Percentiles rank a stretch among this genome's conserved stretches.
phyloP scores from a whole-genome alignment of 1,140 invertebrate genomes.

The Meteorus sp. region DNA sequence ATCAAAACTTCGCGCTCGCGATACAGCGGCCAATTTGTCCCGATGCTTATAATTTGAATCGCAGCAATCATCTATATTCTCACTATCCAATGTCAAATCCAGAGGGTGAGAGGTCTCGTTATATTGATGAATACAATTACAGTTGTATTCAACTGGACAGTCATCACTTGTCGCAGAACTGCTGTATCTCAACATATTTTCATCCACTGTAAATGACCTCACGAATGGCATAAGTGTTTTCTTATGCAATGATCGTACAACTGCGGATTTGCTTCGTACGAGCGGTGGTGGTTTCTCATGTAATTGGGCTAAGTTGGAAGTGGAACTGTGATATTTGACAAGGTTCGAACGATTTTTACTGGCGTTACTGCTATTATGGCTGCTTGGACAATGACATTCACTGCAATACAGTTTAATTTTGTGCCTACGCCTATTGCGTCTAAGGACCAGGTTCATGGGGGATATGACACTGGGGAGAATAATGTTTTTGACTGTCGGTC shows the following conservation, averaged over 20 bases:
- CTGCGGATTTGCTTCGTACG: conserved; percentile 61
- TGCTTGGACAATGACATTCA: conserved; percentile 54
- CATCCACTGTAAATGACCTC: conserved; percentile 56
- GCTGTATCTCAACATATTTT: conserved; percentile 52
- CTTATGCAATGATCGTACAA: conserved; percentile 58
- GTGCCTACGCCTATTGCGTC: conserved; percentile 60
- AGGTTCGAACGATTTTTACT: conserved; percentile 39
- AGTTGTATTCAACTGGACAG: too few species aligned
- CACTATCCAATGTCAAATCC: too few species aligned
- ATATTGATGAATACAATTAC: too few species aligned
- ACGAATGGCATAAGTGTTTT: conserved; percentile 56
- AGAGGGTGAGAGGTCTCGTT: too few species aligned
- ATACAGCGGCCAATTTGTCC: background rate
- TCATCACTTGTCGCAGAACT: conserved; percentile 52
- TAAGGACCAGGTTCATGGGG: conserved; percentile 54
- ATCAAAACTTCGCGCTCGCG: conserved; percentile 45
- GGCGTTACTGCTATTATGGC: conserved; percentile 32
- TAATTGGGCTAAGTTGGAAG: conserved; percentile 29
- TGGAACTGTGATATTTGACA: conserved; percentile 51
- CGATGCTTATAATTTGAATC: background rate
- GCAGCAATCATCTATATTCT: background rate
- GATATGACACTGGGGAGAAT: conserved; percentile 59
- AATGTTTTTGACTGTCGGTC: conserved; percentile 61
- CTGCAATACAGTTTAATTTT: conserved; percentile 58
- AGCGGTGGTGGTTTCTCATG: too few species aligned